phyloP scores from a whole-genome alignment of 2,113 vertebrate species.

The Zootoca vivipara region DNA sequence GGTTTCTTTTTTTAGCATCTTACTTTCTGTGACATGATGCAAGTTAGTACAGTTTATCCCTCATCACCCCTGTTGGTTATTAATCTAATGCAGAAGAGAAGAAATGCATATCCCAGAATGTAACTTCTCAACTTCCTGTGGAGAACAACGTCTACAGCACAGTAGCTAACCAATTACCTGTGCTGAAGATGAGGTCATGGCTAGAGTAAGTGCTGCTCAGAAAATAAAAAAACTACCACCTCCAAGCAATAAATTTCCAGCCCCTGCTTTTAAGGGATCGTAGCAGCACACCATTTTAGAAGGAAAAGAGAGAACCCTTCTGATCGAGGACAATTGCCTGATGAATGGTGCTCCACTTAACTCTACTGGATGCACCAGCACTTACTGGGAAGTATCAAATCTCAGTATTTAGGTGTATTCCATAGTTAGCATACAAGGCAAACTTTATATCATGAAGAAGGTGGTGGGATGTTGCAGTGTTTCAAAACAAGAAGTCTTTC shows the following conservation, averaged over 20 bases:
- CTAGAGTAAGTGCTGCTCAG: constrained; percentile 6
- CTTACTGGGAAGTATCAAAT: not conserved
- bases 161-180: constrained; percentile 48
- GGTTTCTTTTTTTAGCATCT: not conserved
- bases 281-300: not conserved
- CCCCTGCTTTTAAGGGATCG: not conserved
- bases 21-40: not conserved
- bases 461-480: not conserved
- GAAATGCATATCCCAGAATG: constrained; percentile 22
- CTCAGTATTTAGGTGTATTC: not conserved
- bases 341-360: not conserved
- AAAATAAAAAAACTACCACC: not conserved
- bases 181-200: constrained; percentile 15
- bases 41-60: constrained; percentile 52
- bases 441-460: not conserved
- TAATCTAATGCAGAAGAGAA: constrained; percentile 52
- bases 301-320: not conserved
- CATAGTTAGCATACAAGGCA: not conserved
- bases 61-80: constrained; percentile 62
- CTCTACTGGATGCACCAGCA: not conserved
- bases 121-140: constrained; percentile 39
- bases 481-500: not conserved
- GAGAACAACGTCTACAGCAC: constrained; percentile 46
- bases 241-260: not conserved
- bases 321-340: not conserved